Evolutionary conservation across 2,888 invertebrate species (phyloP).

Genomic region (Nomada lathburiana): DNA sequence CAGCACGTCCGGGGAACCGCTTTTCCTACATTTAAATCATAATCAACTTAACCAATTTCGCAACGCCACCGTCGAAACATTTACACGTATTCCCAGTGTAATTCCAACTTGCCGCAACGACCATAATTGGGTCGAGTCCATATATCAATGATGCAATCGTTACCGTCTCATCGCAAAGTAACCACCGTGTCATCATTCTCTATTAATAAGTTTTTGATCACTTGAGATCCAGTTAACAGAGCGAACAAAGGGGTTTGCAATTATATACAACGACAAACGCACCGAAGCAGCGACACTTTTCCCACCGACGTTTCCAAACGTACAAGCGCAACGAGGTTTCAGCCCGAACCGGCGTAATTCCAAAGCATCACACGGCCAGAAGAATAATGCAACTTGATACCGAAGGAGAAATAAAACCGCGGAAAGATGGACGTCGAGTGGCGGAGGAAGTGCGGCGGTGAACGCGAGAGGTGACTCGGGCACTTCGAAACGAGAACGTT

Average conservation of each 20-base stretch:
- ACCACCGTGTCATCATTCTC: not conserved
- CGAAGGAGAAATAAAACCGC: slow-evolving; percentile 18
- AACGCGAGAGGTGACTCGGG: slow-evolving; percentile 45
- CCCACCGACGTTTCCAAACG: not conserved
- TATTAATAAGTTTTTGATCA: not conserved
- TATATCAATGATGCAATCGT: not conserved
- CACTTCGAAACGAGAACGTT: slow-evolving; percentile 47
- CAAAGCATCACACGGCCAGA: slow-evolving; percentile 13
- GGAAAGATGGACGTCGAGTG: slow-evolving; percentile 28
- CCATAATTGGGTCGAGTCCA: not conserved
- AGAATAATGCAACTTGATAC: slow-evolving; percentile 14
- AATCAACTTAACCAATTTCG: not conserved
- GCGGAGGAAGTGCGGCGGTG: not conserved
- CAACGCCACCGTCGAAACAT: not conserved
- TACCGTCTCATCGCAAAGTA: not conserved
- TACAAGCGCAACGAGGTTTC: slow-evolving; percentile 2
- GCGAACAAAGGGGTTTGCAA: too few species aligned
- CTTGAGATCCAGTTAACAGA: too few species aligned
- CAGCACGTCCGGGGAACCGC: not conserved
- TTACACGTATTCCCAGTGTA: not conserved
- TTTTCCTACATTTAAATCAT: not conserved
- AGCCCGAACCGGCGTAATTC: slow-evolving; percentile 16
- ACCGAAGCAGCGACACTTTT: not conserved
- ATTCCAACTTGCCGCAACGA: not conserved
- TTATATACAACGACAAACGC: too few species aligned